Evolutionary conservation across 1,140 invertebrate genomes (phyloP).

Genomic region (Nylanderia fulva): DNA sequence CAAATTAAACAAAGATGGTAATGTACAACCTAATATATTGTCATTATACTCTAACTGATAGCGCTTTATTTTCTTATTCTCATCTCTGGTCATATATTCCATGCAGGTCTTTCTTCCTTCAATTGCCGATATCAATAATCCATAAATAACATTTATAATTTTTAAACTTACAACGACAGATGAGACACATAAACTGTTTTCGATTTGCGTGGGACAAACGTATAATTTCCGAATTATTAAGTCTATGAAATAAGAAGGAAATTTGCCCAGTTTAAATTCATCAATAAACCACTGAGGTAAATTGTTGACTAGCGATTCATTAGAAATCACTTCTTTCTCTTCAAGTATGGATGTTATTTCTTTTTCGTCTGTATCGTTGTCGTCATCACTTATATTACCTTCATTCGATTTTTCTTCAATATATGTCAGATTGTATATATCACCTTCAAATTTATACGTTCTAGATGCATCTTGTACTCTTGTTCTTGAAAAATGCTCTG

Average conservation of each 20-base stretch:
- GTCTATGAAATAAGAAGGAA: constrained; percentile 89
- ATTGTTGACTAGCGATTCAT: constrained; percentile 45
- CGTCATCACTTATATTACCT: neutral
- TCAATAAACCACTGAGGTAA: constrained; percentile 89
- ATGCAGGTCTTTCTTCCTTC: constrained; percentile 79
- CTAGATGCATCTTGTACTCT: constrained; percentile 32
- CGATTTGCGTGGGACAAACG: constrained; percentile 91
- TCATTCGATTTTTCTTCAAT: constrained; percentile 30
- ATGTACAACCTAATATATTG: constrained; percentile 76
- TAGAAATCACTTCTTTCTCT: constrained; percentile 30
- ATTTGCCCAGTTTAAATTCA: constrained; percentile 87
- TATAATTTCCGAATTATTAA: constrained; percentile 88
- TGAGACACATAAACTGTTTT: constrained; percentile 88
- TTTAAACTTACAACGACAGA: constrained; percentile 88
- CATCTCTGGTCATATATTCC: constrained; percentile 80
- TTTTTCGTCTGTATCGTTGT: constrained; percentile 26
- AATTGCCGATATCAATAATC: constrained; percentile 86
- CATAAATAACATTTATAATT: constrained; percentile 89
- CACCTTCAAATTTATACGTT: constrained; percentile 72
- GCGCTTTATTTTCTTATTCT: constrained; percentile 78
- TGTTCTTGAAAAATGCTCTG: constrained; percentile 65
- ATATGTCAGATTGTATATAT: constrained; percentile 61
- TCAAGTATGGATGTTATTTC: neutral
- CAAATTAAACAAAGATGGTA: constrained; percentile 82
- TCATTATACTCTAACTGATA: constrained; percentile 76